Conservation (phyloP, 2,797 vertebrate genomes). For the Synaphobranchus kaupii region DNA sequence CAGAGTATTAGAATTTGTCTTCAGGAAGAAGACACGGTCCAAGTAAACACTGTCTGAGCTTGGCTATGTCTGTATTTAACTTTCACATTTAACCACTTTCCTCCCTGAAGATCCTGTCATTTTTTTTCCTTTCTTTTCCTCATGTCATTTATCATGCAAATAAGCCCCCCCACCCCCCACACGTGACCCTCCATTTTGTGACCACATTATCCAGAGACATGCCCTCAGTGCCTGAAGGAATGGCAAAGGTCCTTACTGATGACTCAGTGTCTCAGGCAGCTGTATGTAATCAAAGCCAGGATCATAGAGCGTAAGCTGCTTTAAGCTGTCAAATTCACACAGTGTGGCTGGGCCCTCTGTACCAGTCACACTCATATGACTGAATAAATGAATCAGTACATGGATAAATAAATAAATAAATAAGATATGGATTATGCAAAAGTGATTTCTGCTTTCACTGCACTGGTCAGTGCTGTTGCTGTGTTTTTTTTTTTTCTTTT, state of each 20-base stretch:
- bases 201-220: conserved; percentile 51
- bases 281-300: conserved; percentile 65
- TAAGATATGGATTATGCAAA: background rate
- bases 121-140: conserved; percentile 44
- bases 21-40: background rate
- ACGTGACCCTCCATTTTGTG: conserved; percentile 62
- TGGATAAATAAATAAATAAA: background rate
- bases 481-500: too few species aligned
- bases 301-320: conserved; percentile 57
- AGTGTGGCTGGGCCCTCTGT: conserved; percentile 50
- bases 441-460: background rate
- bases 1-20: conserved; percentile 11
- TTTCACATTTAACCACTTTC: conserved; percentile 48
- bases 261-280: conserved; percentile 52
- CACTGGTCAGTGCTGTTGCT: background rate
- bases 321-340: conserved; percentile 70
- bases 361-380: conserved; percentile 40
- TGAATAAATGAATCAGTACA: background rate
- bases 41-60: conserved; percentile 25
- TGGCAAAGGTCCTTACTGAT: conserved; percentile 44
- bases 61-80: conserved; percentile 63
- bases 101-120: conserved; percentile 54
- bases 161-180: conserved; percentile 59
- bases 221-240: background rate
- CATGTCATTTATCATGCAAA: conserved; percentile 77